Evolutionary conservation across 35 echinoderm and acorn worm species (phyloP).

Genomic region (Apostichopus californicus): DNA sequence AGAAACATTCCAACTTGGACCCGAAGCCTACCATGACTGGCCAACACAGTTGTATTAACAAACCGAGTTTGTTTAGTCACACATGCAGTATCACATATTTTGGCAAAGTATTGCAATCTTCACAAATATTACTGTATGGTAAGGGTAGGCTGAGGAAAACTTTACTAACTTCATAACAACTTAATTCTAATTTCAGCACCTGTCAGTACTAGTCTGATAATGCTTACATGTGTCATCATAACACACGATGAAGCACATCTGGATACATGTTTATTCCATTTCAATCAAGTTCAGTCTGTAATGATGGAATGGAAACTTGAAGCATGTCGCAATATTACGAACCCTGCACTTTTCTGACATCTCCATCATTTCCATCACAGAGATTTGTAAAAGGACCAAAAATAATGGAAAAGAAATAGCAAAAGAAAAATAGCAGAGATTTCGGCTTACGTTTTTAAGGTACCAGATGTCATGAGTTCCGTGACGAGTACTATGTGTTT

Average conservation of each 20-base stretch:
- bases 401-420: background rate
- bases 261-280: background rate
- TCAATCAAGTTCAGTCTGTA: background rate
- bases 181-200: background rate
- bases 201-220: background rate
- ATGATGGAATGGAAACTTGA: background rate
- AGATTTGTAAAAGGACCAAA: background rate
- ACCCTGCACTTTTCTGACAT: background rate
- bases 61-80: too few species aligned
- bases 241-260: background rate
- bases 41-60: too few species aligned
- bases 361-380: background rate
- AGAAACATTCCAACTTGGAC: too few species aligned
- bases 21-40: too few species aligned
- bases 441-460: constrained; percentile 94
- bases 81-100: too few species aligned
- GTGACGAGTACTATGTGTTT: constrained; percentile 99
- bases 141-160: too few species aligned
- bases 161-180: background rate
- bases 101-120: too few species aligned
- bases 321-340: background rate
- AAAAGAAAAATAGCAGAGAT: background rate
- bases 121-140: too few species aligned
- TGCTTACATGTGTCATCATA: background rate
- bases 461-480: constrained; percentile 99